Conservation (phyloP, 2,113 vertebrate species). For the Castor canadensis region DNA sequence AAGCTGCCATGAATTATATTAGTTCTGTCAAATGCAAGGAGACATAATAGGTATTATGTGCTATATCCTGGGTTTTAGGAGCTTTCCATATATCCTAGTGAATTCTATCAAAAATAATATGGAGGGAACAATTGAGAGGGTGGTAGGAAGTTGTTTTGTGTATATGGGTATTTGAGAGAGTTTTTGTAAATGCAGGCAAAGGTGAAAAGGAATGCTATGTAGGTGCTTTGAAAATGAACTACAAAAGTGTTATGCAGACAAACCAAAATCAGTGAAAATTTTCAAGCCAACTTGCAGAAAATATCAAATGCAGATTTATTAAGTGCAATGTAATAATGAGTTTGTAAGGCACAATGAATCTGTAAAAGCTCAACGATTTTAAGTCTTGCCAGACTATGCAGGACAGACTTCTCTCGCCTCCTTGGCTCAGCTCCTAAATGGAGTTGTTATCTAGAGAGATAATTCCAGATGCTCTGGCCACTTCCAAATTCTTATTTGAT, state of each 20-base stretch:
- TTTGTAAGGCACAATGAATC: conserved; percentile 53
- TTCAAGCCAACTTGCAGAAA: conserved; percentile 57
- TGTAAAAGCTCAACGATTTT: conserved; percentile 50
- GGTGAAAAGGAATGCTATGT: neutral
- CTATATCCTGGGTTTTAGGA: neutral
- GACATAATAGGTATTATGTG: neutral
- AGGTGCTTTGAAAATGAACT: neutral
- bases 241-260: conserved; percentile 59
- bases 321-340: conserved; percentile 62
- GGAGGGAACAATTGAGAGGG: neutral
- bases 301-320: conserved; percentile 72
- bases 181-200: conserved; percentile 17
- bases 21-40: neutral
- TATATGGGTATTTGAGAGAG: neutral
- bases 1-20: neutral
- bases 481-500: conserved; percentile 73
- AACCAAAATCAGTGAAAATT: conserved; percentile 59
- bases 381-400: conserved; percentile 62
- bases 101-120: conserved; percentile 6
- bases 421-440: conserved; percentile 67
- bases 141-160: neutral
- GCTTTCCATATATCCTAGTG: neutral
- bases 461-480: conserved; percentile 72
- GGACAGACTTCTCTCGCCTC: conserved; percentile 64
- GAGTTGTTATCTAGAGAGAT: conserved; percentile 72